Base-by-base conservation (phyloP, 2,797 vertebrate genomes). In the Gadopsis bispinosus region DNA sequence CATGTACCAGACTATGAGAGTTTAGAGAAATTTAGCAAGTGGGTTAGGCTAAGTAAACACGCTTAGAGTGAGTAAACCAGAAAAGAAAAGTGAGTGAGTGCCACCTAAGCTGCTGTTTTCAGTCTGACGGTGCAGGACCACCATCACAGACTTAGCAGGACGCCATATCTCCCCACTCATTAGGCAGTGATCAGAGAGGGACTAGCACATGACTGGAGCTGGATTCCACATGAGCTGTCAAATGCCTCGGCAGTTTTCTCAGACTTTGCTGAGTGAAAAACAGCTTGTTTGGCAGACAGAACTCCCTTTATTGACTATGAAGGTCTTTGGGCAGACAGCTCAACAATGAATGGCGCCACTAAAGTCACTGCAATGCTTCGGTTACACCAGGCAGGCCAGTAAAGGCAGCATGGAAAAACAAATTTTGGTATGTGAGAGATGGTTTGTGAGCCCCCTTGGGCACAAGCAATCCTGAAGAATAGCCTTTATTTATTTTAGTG, bases 161-260 rank as follows among this genome's bases (percentile, higher is more conserved):
- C 66, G 71, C 87, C 86, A 83, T 73, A 85, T 83, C 85, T 78
- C 79, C 66, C 69, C n/a, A n/a, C 77, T 89, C 84, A 90, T 90
- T 86, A 87, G 75, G 48, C 53, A 29, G 73, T 84, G 92, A 91
- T 93, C 91, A 83, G 73, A 88, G 89, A 82, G 72, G 76, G 71
- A 66, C 79, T 55, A 91, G 86, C 94, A 92, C 94, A 94, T 95
- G 94, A 95, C 93, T 88, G 54, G 75, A 79, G 79, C 85, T 86
- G 87, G 85, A 76, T 87, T 93, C 90, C 93, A 92, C 93, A 94
- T 94, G 93, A 95, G 93, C 85, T 81, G 90, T 93, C 89, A 92
- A 93, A 91, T 91, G 90, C 82, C 81, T 89, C 65, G 60, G 33
- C 45, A 69, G 69, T 74, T 87, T 73, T 67, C 74, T 89, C 72